Evolutionary conservation across 1,140 invertebrate genomes (phyloP).

Genomic region (Stegodyphus mimosarum): DNA sequence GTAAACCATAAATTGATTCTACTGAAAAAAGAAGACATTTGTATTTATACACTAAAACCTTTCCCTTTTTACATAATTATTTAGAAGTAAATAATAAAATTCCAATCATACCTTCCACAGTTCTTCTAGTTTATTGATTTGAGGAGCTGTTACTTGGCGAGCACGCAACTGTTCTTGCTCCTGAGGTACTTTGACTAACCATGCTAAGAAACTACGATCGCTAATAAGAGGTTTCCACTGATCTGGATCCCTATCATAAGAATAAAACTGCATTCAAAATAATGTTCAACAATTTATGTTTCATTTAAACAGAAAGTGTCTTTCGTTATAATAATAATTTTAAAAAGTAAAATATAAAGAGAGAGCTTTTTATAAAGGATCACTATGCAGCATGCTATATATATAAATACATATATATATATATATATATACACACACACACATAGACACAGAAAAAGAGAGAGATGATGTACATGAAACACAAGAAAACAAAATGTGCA

Average conservation of each 20-base stretch:
- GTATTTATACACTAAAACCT: no score
- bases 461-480: no score
- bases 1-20: no score
- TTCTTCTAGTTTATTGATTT: conserved; percentile 98
- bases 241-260: conserved; percentile 82
- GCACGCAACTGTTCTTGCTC: conserved; percentile 96
- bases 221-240: conserved; percentile 98
- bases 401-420: no score
- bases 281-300: neutral
- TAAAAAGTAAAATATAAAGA: neutral
- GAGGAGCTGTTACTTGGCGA: conserved; percentile 93
- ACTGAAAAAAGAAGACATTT: no score
- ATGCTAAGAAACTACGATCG: conserved; percentile 93
- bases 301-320: conserved; percentile 20
- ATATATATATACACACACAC: no score
- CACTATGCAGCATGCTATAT: no score
- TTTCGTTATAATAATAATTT: neutral
- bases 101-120: conserved; percentile 83
- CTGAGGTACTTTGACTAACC: conserved; percentile 95
- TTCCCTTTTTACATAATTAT: neutral
- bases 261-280: no score
- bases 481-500: no score
- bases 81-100: neutral
- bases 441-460: no score
- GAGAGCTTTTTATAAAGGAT: neutral